Conservation (phyloP, 2,888 invertebrate species). For the Apotomis capreana region DNA sequence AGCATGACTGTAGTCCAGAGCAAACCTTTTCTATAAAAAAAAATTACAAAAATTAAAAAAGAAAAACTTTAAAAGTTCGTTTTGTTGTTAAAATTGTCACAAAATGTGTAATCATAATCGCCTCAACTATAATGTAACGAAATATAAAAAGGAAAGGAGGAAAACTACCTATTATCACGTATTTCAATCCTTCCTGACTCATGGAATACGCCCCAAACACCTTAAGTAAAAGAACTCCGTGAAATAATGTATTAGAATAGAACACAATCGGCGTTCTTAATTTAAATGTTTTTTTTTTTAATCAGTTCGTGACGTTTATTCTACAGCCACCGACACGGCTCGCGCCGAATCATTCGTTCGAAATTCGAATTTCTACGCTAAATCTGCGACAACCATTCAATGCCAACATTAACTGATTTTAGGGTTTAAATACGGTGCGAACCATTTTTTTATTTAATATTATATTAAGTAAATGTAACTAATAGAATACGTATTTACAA, state of each 20-base stretch:
- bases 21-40: too few species aligned
- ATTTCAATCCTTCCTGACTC: too few species aligned
- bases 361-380: constrained; percentile 69
- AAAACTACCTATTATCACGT: too few species aligned
- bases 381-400: constrained; percentile 70
- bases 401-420: constrained; percentile 78
- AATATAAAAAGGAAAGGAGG: too few species aligned
- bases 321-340: constrained; percentile 51
- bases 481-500: too few species aligned
- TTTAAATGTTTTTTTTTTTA: constrained; percentile 50
- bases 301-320: constrained; percentile 59
- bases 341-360: constrained; percentile 62
- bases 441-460: constrained; percentile 5
- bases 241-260: constrained; percentile 26
- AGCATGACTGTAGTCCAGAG: too few species aligned
- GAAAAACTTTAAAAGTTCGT: too few species aligned
- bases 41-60: too few species aligned
- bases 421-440: constrained; percentile 17
- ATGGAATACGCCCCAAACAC: constrained; percentile 17
- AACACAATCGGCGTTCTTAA: constrained; percentile 19
- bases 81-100: too few species aligned
- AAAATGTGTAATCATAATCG: too few species aligned
- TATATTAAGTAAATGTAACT: too few species aligned
- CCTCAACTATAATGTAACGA: too few species aligned
- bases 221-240: constrained; percentile 12